A percentile compares a stretch with the other conserved stretches of the same genome.
These are phyloP conservation scores for Drosophila stalkeri DNA, from an alignment of 2,888 invertebrate genomes.

Conservation along the genomic window DNA sequence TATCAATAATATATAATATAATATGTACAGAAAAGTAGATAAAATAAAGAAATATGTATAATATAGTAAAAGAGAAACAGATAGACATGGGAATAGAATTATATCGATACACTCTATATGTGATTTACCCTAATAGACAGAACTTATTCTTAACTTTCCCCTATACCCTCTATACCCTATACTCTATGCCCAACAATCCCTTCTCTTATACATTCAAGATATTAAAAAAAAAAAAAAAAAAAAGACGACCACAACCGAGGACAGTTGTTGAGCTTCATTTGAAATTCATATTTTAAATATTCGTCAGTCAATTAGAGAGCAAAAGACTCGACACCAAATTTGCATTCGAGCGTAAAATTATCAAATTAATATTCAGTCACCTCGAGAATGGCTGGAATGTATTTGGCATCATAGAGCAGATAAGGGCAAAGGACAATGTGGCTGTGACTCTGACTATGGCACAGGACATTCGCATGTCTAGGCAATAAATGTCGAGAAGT, in stretches of 20 bases:
- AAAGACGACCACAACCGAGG: not conserved
- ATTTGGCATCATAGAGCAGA: slow-evolving; percentile 6
- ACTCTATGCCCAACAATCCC: not conserved
- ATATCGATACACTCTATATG: not conserved
- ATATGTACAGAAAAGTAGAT: not conserved
- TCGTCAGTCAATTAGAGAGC: slow-evolving; percentile 78
- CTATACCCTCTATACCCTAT: not conserved
- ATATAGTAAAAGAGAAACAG: not conserved
- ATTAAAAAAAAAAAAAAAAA: not conserved
- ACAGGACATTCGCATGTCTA: slow-evolving; percentile 20
- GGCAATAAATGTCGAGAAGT: slow-evolving; percentile 73
- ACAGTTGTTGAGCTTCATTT: slow-evolving; percentile 64
- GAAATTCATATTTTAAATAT: slow-evolving; percentile 79
- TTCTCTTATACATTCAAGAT: not conserved
- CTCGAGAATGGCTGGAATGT: slow-evolving; percentile 28
- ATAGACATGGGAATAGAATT: not conserved
- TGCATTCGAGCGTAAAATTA: slow-evolving; percentile 79
- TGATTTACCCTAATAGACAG: not conserved
- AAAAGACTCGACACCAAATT: slow-evolving; percentile 78
- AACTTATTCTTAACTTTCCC: not conserved
- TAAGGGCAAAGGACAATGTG: slow-evolving; percentile 1
- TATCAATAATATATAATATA: no score
- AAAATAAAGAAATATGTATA: not conserved
- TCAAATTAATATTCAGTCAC: slow-evolving; percentile 76
- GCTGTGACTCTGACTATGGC: not conserved